These are phyloP conservation scores for Gasteruption jaculator DNA, from an alignment of 2,888 invertebrate genomes.

Conservation along the genomic window DNA sequence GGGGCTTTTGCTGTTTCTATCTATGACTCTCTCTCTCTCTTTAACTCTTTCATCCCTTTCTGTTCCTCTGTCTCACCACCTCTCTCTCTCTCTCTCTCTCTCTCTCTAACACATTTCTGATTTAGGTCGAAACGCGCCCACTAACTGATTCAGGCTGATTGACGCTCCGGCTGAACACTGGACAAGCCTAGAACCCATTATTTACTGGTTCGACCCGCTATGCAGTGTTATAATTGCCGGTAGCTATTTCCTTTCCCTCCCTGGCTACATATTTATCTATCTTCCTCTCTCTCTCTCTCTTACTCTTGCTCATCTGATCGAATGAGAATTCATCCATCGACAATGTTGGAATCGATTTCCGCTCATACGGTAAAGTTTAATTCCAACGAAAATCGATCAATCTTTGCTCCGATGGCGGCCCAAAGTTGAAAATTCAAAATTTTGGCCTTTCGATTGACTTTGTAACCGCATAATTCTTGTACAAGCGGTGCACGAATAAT, in stretches of 20 bases:
- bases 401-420: no score
- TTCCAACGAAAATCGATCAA: no score
- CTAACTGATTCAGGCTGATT: constrained; percentile 49
- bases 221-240: constrained; percentile 44
- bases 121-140: constrained; percentile 40
- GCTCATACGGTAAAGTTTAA: no score
- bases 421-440: no score
- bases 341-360: no score
- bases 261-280: no score
- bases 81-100: constrained; percentile 22
- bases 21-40: constrained; percentile 14
- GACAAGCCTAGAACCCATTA: constrained; percentile 45
- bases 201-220: constrained; percentile 41
- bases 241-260: constrained; percentile 32
- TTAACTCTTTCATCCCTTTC: constrained; percentile 21
- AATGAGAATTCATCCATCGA: no score
- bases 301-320: no score
- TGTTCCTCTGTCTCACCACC: constrained; percentile 19
- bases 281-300: constrained; percentile 14
- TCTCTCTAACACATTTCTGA: constrained; percentile 31
- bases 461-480: no score
- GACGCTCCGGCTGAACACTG: constrained; percentile 46
- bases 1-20: constrained; percentile 11
- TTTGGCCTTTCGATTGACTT: no score
- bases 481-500: no score